These are phyloP conservation scores for Heterochromis multidens DNA, from an alignment of 2,113 vertebrate species.

Conservation along the genomic window DNA sequence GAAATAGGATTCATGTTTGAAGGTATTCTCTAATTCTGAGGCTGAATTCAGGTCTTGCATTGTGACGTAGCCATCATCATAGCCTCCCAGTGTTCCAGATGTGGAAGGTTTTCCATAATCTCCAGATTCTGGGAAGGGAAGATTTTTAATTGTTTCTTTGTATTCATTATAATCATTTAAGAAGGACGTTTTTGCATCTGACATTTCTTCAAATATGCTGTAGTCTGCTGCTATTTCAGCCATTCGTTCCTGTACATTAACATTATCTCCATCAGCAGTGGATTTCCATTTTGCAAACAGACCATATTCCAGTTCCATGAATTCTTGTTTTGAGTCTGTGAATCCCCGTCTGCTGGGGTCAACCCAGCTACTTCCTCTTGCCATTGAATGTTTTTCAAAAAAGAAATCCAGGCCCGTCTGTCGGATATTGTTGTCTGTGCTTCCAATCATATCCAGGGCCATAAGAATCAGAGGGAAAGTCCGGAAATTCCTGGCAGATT, in stretches of 20 bases:
- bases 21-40: constrained; percentile 6
- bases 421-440: accelerated
- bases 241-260: accelerated
- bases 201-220: no score
- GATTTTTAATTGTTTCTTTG: not conserved
- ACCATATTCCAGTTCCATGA: not conserved
- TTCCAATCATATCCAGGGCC: not conserved
- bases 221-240: no score
- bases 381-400: not conserved
- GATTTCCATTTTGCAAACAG: accelerated
- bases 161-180: not conserved
- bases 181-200: not conserved
- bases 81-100: not conserved
- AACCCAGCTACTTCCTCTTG: not conserved
- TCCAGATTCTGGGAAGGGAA: not conserved
- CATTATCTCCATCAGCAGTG: accelerated
- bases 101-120: not conserved
- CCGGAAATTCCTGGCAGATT: constrained; percentile 45
- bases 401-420: not conserved
- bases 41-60: not conserved
- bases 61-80: accelerated
- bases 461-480: constrained; percentile 42
- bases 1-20: constrained; percentile 28
- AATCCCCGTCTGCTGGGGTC: constrained; percentile 15
- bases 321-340: not conserved